phyloP scores from a whole-genome alignment of 2,888 invertebrate genomes.

The Argyresthia albistria region DNA sequence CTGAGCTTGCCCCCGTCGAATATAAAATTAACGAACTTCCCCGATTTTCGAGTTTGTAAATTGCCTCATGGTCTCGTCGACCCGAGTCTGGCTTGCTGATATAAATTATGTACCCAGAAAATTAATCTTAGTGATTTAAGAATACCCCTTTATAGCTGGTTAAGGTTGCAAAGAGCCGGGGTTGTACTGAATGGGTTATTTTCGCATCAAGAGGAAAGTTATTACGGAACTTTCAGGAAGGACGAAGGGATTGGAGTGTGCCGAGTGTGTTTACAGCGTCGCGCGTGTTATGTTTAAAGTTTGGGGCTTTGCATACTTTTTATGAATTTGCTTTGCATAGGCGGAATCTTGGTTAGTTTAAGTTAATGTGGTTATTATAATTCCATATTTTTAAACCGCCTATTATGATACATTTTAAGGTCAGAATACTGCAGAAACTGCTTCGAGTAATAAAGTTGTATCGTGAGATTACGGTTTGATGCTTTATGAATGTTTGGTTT shows the following conservation, averaged over 20 bases:
- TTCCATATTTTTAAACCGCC: too few species aligned
- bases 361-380: too few species aligned
- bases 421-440: too few species aligned
- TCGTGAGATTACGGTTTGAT: too few species aligned
- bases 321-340: background rate
- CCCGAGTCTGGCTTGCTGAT: conserved; percentile 59
- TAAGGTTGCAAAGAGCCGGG: too few species aligned
- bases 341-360: conserved; percentile 14
- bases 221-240: background rate
- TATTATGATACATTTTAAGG: too few species aligned
- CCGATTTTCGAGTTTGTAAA: conserved; percentile 71
- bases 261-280: too few species aligned
- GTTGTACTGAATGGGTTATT: background rate
- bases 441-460: too few species aligned
- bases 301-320: too few species aligned
- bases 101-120: conserved; percentile 66
- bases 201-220: conserved; percentile 5
- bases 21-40: conserved; percentile 72
- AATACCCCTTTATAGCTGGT: conserved; percentile 38
- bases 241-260: too few species aligned
- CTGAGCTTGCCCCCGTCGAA: conserved; percentile 51
- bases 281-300: too few species aligned
- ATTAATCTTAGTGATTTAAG: conserved; percentile 63
- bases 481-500: too few species aligned
- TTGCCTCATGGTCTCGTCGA: conserved; percentile 67